Base-by-base conservation (phyloP, 2,113 vertebrate genomes). In the Paradoxurus hermaphroditus region DNA sequence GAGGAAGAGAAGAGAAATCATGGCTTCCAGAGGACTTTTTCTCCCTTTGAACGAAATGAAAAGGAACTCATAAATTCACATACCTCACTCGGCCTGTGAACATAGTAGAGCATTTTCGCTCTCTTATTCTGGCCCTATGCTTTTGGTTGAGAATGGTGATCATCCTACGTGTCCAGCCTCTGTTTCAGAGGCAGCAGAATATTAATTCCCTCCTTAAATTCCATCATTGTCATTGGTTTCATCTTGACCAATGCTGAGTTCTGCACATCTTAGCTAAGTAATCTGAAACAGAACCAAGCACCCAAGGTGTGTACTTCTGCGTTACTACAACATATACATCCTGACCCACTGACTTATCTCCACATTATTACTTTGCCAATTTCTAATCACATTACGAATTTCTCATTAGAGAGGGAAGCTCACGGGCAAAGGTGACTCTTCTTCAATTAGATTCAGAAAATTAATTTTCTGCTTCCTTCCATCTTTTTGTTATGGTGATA, bases 161-260 rank as follows among this genome's bases (percentile, higher is more conserved):
- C 72, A 4, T 86, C 23, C 41, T 63, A 67, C 18, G 9, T 39
- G 18, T 46, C 27, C 21, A 25, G 46, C 41, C 39, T 92, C 6
- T 86, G 6, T 81, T 94, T 68, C 41, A 63, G 51, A 97, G 39
- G 15, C 19, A 79, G 82, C n/a, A 92, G 31, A 96, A 29, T 89
- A 70, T 70, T 27, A 84, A 0, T 78, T 73, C 19, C 8, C 93
- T 83, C 39, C 4, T 93, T 49, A 83, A 44, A 88, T 91, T 13
- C 72, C 34, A 91, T 53, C 41, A 44, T 25, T 77, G 7, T 34
- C 21, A 51, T 73, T 90, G n/a, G n/a, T 91, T 81, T 88, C 72
- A 46, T 70, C 16, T 53, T 92, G 31, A 86, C 12, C n/a, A 65
- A 0, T 72, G 21, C 3, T 81, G 41, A 63, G 19, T 34, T 97